phyloP scores from a whole-genome alignment of 2,888 invertebrate species.

The Agrotis exclamationis region DNA sequence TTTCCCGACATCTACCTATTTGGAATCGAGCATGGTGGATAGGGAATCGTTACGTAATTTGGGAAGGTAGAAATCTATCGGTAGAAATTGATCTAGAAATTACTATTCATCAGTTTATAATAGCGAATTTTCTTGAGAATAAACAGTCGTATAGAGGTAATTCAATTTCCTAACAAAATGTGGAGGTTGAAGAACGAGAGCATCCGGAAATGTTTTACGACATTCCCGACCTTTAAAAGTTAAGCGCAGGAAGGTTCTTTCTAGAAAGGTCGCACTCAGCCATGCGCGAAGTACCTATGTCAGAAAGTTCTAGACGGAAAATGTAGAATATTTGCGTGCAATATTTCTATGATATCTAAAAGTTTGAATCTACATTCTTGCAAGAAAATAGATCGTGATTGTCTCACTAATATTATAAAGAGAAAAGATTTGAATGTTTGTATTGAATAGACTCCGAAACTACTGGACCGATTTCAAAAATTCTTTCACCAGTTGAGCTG shows the following conservation, averaged over 20 bases:
- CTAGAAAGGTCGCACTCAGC: conserved; percentile 35
- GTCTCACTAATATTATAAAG: no score
- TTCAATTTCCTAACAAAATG: no score
- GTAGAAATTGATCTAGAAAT: conserved; percentile 2
- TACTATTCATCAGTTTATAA: not conserved
- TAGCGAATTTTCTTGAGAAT: no score
- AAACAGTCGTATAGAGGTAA: no score
- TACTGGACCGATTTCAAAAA: no score
- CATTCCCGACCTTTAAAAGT: conserved; percentile 23
- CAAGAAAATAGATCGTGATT: no score
- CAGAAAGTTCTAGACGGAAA: not conserved
- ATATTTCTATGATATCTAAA: no score
- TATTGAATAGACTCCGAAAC: no score
- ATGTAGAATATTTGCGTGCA: not conserved
- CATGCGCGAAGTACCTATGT: conserved; percentile 26
- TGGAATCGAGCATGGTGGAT: conserved; percentile 5
- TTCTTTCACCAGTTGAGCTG: no score
- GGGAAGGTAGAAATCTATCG: not conserved
- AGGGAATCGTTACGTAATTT: conserved; percentile 36
- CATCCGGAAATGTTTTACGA: not conserved
- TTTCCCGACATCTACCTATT: conserved; percentile 19
- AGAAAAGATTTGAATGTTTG: no score
- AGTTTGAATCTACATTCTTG: no score
- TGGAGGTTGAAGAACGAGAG: not conserved
- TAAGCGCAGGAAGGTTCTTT: conserved; percentile 8